Conservation (phyloP, 2,888 invertebrate species). For the Ochropleura leucogaster region DNA sequence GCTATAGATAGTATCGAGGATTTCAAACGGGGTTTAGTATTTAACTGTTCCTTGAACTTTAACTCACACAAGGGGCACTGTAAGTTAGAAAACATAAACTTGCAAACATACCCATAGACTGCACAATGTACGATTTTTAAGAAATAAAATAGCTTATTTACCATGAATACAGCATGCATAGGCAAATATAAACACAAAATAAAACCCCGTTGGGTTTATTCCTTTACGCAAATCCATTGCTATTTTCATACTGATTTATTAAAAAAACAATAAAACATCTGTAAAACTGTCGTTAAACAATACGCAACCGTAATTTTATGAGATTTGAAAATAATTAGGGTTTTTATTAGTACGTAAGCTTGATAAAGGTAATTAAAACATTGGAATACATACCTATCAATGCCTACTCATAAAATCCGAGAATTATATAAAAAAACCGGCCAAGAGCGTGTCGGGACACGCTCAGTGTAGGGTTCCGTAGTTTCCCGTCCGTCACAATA, state of each 20-base stretch:
- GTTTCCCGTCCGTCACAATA: too few species aligned
- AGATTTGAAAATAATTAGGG: slow-evolving; percentile 48
- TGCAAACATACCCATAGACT: background rate
- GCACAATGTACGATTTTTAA: background rate
- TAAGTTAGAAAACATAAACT: background rate
- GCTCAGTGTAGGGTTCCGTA: too few species aligned
- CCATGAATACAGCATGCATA: slow-evolving; percentile 39
- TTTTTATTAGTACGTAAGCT: slow-evolving; percentile 37
- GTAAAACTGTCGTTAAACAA: slow-evolving; percentile 50
- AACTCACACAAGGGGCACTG: background rate
- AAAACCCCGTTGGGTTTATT: slow-evolving; percentile 41
- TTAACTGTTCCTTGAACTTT: background rate
- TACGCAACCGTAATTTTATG: slow-evolving; percentile 44
- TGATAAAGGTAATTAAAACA: slow-evolving; percentile 46
- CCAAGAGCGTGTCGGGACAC: too few species aligned
- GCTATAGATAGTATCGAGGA: background rate
- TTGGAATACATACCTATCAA: background rate
- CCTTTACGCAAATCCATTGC: slow-evolving; percentile 50
- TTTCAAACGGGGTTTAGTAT: background rate
- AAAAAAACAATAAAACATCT: slow-evolving; percentile 28
- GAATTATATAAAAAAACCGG: background rate
- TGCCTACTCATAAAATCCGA: background rate
- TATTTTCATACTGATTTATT: slow-evolving; percentile 30
- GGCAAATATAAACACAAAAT: slow-evolving; percentile 38
- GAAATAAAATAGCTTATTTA: slow-evolving; percentile 46